A percentile compares a stretch with the other conserved stretches of the same genome.
phyloP scores from a whole-genome alignment of 2,113 vertebrate species.

The Emydocephalus ijimae region DNA sequence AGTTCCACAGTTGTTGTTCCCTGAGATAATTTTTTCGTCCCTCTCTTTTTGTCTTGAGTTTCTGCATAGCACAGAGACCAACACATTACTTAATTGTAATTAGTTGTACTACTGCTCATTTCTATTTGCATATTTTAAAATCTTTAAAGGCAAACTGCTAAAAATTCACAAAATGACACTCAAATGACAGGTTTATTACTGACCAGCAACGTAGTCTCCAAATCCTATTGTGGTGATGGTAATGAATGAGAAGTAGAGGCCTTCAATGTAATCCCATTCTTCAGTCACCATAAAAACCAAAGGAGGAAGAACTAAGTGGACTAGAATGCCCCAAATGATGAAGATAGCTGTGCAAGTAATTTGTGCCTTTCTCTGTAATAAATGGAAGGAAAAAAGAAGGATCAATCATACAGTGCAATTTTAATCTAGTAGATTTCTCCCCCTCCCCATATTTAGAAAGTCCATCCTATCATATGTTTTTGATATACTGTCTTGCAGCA shows the following conservation, averaged over 20 bases:
- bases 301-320: slow-evolving; percentile 92
- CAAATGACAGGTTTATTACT: slow-evolving; percentile 35
- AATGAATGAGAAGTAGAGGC: slow-evolving; percentile 96
- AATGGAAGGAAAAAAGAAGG: neutral
- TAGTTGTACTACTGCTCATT: rapidly evolving
- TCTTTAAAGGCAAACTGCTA: neutral
- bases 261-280: slow-evolving; percentile 92
- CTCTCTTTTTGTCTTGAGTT: neutral
- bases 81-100: neutral
- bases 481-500: neutral
- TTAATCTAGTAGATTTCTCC: neutral
- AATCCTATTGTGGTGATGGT: slow-evolving; percentile 97
- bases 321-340: slow-evolving; percentile 89
- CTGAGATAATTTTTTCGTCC: no score
- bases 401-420: neutral
- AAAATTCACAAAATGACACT: neutral
- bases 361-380: slow-evolving; percentile 86
- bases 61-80: neutral
- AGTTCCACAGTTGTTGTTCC: neutral
- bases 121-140: neutral
- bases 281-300: slow-evolving; percentile 96
- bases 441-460: neutral
- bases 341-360: slow-evolving; percentile 95
- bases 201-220: slow-evolving; percentile 94
- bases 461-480: neutral